A percentile compares a stretch with the other conserved stretches of the same genome.
phyloP scores from a whole-genome alignment of 2,113 vertebrate species.

The Vombatus ursinus region DNA sequence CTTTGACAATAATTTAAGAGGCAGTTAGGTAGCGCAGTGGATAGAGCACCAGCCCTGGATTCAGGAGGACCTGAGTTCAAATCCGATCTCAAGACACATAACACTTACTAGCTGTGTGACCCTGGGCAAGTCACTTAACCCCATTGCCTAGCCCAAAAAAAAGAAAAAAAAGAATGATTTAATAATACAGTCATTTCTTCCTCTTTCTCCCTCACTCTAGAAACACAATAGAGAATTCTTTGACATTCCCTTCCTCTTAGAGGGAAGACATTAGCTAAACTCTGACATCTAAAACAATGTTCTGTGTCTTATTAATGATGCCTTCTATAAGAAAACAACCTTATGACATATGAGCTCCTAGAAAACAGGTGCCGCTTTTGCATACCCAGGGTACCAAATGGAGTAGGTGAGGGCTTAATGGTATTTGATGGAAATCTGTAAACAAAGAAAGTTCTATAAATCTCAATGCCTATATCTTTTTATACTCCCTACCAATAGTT shows the following conservation, averaged over 20 bases:
- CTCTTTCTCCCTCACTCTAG: background rate
- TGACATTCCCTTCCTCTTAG: background rate
- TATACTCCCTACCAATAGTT: too few species aligned
- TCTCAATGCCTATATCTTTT: too few species aligned
- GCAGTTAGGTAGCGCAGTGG: too few species aligned
- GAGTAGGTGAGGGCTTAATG: background rate
- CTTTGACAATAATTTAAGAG: too few species aligned
- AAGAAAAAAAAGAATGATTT: too few species aligned
- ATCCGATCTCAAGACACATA: too few species aligned
- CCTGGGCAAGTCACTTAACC: too few species aligned
- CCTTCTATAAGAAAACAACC: background rate
- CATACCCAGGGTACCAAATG: background rate
- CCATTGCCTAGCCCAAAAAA: too few species aligned
- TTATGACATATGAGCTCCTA: background rate
- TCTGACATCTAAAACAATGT: background rate
- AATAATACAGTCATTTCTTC: background rate
- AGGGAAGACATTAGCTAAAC: background rate
- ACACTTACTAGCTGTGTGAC: too few species aligned
- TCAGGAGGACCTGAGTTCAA: too few species aligned
- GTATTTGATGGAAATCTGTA: background rate
- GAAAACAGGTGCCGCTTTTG: background rate
- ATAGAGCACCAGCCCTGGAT: too few species aligned
- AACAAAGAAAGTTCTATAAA: background rate
- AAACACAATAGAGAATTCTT: background rate
- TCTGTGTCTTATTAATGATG: background rate